Base-by-base conservation (phyloP, 2,797 vertebrate species). In the Carapus acus region DNA sequence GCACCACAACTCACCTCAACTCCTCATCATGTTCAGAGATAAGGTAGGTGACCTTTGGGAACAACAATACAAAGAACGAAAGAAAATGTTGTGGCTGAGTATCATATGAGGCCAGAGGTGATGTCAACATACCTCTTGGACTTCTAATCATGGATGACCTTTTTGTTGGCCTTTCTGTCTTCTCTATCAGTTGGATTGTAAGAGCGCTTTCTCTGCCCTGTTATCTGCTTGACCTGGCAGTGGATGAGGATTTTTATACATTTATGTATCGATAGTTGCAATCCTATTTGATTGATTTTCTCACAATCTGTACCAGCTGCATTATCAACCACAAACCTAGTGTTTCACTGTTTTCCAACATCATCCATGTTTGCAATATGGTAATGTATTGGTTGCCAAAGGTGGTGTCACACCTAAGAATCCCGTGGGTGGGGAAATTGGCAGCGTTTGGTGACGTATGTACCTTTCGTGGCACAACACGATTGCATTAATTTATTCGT, bases 61-160 rank as follows among this genome's bases (percentile, higher is more conserved):
- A 49, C 66, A 78, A 90, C 87, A 88, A 89, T 85, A 67, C 46
- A 51, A 45, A 53, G n/a, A 13, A 41, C 66, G 43, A 67, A 65
- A 61, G 44, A 54, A 67, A 66, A 73, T 63, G 43, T 63, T 76
- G 50, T 65, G 77, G 86, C 83, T 75, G 77, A 76, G 59, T 69
- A 44, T 51, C n/a, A 9, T 55, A 49, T 47, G 50, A 72, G 62
- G 57, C 47, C 58, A 56, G 52, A 64, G 52, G 62, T 65, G 70
- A 80, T 73, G 79, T 78, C 78, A 73, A 54, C 67, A 56, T 36
- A 59, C 52, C 53, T 60, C 41, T 39, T 59, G 37, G 65, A 44
- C 66, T 86, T 88, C 80, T 75, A 56, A 87, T 87, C 78, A 60
- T 54, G 55, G 64, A 42, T 82, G 81, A 84, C 89, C 86, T 90